Base-by-base conservation (phyloP, 2,888 invertebrate species). In the Esperia sulphurella region DNA sequence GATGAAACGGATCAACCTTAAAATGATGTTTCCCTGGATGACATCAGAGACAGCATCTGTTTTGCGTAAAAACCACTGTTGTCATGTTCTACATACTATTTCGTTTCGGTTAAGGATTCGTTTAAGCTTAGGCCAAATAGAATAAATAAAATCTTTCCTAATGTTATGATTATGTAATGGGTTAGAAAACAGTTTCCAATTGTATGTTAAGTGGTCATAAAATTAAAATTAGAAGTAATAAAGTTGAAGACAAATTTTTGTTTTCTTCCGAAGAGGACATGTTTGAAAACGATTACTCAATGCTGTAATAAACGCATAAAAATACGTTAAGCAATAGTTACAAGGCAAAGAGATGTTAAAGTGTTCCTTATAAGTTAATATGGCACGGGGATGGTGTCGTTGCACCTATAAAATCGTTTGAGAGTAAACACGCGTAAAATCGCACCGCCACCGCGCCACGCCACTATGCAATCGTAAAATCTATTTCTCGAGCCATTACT, bases 341-440 rank as follows among this genome's bases (percentile, higher is more conserved):
- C 51, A 59, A 56, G 46, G 47, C 48, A 52, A 52, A 52, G 57
- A 53, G 57, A 55, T 67, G 66, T 65, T 63, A 67, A 71, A 77
- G 69, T 69, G 71, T 63, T 69, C 75, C 75, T 71, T 28, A 71
- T 72, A 70, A 66, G 74, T 75, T 78, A 75, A 76, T 82, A 80
- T 65, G 68, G 75, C 58, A 42, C 28, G 37, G 38, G 59, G 75
- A 68, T 73, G 83, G 83, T 87, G 88, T 87, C 87, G 83, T 87
- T 88, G 88, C 58, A 84, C 88, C 86, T 85, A 88, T 88, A 87
- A 88, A 86, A 80, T 80, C 76, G 80, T 78, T 82, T 68, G 75
- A 86, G 81, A 83, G 82, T 88, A 88, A 88, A 87, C 87, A 87
- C 68, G 79, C 82, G 87, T 85, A 83, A 87, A 87, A 86, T 82